Base-by-base conservation (phyloP, 2,113 vertebrate species). In the Syrrhaptes paradoxus region DNA sequence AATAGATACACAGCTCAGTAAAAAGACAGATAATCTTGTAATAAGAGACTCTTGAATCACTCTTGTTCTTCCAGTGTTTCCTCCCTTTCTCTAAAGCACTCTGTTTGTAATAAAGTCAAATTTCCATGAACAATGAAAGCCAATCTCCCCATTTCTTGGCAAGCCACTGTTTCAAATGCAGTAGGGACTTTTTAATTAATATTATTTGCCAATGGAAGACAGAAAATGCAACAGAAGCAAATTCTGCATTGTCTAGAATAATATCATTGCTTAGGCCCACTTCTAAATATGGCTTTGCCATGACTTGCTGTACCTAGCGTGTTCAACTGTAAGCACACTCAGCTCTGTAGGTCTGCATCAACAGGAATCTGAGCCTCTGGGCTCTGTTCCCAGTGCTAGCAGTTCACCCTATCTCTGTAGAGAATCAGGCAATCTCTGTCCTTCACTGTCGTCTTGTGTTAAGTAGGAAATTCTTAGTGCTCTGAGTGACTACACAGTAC, bases 21-120 rank as follows among this genome's bases (percentile, higher is more conserved):
- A 70, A 96, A 92, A 87, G 45, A 25, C 54, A 83, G 61, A 82
- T 93, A 58, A 49, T 55, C 77, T 84, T 82, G 95, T 91, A 97
- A 91, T 61, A 86, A 81, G 89, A 98, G 79, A 96, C 62, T 81
- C 55, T 52, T 85, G 24, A 96, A 89, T 96, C 87, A 85, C 75
- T 89, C 82, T 76, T 72, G 11, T 75, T 88, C 81, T 92, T 90
- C 84, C 72, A 81, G 18, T 54, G 59, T 76, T 75, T 66, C 41
- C 61, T 67, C 15, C 17, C 38, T 36, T 91, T 46, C 52, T 91
- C 74, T 66, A 79, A 75, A 88, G 66, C 34, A 78, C 24, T 90
- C 76, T 52, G 68, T 72, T 41, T 41, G 41, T 86, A 87, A 90
- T 38, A 84, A 92, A 94, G 80, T 78, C 48, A 94, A 95, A 95